These are phyloP conservation scores for Acleris sparsana DNA, from an alignment of 2,888 invertebrate genomes.

Conservation along the genomic window DNA sequence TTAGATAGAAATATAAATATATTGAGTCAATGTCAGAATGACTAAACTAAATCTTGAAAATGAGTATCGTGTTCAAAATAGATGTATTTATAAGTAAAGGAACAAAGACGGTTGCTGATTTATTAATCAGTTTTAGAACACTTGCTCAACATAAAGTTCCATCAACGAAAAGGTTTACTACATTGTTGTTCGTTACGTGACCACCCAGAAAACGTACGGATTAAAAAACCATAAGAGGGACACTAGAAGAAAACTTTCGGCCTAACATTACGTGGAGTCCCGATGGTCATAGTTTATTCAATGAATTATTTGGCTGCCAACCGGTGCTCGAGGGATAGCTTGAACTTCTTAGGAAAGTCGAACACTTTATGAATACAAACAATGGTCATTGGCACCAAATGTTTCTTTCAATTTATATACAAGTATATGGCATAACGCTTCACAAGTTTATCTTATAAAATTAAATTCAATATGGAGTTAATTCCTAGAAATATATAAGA, in stretches of 20 bases:
- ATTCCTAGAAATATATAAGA: not conserved
- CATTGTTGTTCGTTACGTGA: conserved; percentile 13
- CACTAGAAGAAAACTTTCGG: conserved; percentile 25
- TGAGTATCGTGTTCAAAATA: too few species aligned
- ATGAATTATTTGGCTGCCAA: conserved; percentile 30
- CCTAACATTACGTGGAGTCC: conserved; percentile 20
- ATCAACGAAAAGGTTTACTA: too few species aligned
- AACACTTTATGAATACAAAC: not conserved
- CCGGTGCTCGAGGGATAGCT: conserved; percentile 4
- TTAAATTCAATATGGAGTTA: not conserved
- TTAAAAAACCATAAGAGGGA: conserved; percentile 25
- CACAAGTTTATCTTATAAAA: not conserved
- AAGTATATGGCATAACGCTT: too few species aligned
- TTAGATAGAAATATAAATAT: too few species aligned
- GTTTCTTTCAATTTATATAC: not conserved
- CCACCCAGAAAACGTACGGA: conserved; percentile 1
- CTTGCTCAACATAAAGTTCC: too few species aligned
- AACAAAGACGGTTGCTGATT: too few species aligned
- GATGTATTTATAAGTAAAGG: too few species aligned
- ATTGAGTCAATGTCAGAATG: too few species aligned
- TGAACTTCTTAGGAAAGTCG: not conserved
- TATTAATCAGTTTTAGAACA: too few species aligned
- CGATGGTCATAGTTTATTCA: conserved; percentile 28
- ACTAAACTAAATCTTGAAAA: too few species aligned
- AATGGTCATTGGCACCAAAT: not conserved